Percentiles rank a stretch among this genome's conserved stretches.
phyloP scores from a whole-genome alignment of 1,140 invertebrate species.

The Eriosoma lanigerum region DNA sequence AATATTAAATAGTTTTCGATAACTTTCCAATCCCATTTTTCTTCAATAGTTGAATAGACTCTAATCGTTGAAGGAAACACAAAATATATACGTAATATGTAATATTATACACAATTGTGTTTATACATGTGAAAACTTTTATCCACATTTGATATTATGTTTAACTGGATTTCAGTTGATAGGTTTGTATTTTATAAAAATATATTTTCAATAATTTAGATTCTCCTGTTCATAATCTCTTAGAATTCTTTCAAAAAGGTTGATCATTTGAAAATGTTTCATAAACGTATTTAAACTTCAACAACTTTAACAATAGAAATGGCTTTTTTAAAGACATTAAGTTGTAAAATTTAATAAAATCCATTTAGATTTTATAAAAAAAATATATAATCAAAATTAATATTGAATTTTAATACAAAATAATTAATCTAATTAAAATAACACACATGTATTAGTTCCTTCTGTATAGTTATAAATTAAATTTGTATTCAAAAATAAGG shows the following conservation, averaged over 20 bases:
- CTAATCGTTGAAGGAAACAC: not conserved
- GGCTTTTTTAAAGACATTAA: too few species aligned
- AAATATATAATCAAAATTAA: too few species aligned
- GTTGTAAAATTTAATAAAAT: too few species aligned
- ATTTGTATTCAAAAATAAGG: too few species aligned
- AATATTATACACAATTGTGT: not conserved
- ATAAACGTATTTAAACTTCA: too few species aligned
- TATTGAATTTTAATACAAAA: too few species aligned
- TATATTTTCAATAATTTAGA: not conserved
- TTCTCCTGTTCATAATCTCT: not conserved
- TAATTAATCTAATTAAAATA: too few species aligned
- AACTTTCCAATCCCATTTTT: constrained; percentile 12
- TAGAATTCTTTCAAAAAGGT: not conserved
- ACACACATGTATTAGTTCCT: too few species aligned
- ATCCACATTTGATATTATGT: not conserved
- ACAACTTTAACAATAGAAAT: too few species aligned
- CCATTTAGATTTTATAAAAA: too few species aligned
- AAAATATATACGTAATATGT: constrained; percentile 1
- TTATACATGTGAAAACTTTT: not conserved
- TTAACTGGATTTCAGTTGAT: not conserved
- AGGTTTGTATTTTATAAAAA: too few species aligned
- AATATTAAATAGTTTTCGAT: not conserved
- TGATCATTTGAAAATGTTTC: constrained; percentile 22
- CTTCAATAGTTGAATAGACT: not conserved
- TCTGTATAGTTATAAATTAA: too few species aligned